Evolutionary conservation across 2,797 vertebrate genomes (phyloP).

Genomic region (Harpagifer antarcticus): DNA sequence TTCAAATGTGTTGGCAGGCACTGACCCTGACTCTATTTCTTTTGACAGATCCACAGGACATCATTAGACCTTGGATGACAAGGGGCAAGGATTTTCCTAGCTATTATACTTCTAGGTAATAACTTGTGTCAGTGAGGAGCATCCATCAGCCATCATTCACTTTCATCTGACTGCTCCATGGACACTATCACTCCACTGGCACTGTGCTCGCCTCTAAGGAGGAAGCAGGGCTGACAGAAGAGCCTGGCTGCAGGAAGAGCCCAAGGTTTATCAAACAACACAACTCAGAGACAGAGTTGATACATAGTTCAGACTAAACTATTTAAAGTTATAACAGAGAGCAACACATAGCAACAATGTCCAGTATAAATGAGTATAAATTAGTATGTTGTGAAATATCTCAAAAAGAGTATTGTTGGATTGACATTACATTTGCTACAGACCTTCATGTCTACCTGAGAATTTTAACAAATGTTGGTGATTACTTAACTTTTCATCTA

Average conservation of each 20-base stretch:
- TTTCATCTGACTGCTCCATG: conserved; percentile 45
- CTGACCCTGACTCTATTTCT: conserved; percentile 60
- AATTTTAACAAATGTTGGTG: not conserved
- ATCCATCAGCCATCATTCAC: conserved; percentile 51
- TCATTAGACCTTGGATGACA: conserved; percentile 44
- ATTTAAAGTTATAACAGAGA: conserved; percentile 12
- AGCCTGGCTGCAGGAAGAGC: conserved; percentile 35
- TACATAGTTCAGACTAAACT: conserved; percentile 47
- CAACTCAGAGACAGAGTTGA: conserved; percentile 48
- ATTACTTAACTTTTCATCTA: not conserved
- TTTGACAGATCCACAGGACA: conserved; percentile 49
- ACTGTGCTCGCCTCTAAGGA: conserved; percentile 37
- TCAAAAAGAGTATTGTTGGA: too few relatives aligned
- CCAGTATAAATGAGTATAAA: conserved; percentile 14
- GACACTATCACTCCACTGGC: conserved; percentile 41
- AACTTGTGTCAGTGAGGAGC: conserved; percentile 40
- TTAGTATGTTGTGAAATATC: not conserved
- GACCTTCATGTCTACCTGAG: not conserved
- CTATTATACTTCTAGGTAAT: conserved; percentile 49
- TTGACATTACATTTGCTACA: not conserved
- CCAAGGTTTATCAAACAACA: conserved; percentile 65
- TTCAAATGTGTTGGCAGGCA: conserved; percentile 9
- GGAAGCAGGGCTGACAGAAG: conserved; percentile 30
- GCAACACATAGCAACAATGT: not conserved
- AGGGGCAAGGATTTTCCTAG: conserved; percentile 53